phyloP scores from a whole-genome alignment of 2,888 invertebrate genomes.

The Merodon equestris region DNA sequence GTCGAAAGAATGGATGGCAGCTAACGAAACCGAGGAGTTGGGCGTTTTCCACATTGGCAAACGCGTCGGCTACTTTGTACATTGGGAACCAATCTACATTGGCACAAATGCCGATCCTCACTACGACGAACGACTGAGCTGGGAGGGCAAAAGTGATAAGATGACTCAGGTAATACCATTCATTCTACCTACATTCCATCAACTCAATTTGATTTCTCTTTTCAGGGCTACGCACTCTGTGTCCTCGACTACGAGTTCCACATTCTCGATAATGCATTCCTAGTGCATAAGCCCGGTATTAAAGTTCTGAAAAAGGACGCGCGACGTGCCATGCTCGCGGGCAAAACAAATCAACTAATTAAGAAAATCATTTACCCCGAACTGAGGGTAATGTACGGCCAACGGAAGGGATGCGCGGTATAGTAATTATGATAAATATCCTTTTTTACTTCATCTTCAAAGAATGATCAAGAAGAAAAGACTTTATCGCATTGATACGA shows the following conservation, averaged over 20 bases:
- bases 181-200: too few species aligned
- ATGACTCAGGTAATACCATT: constrained; percentile 92
- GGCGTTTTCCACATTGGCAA: constrained; percentile 92
- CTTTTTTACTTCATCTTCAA: constrained; percentile 65
- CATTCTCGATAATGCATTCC: constrained; percentile 95
- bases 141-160: constrained; percentile 97
- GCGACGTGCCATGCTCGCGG: constrained; percentile 86
- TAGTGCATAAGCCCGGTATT: constrained; percentile 95
- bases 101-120: constrained; percentile 92
- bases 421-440: constrained; percentile 79
- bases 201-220: not conserved
- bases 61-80: constrained; percentile 86
- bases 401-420: constrained; percentile 88
- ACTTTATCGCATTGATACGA: constrained; percentile 58
- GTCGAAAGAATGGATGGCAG: constrained; percentile 90
- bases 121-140: constrained; percentile 94
- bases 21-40: constrained; percentile 84
- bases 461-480: constrained; percentile 69
- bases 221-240: constrained; percentile 92
- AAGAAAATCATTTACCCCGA: constrained; percentile 90
- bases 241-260: constrained; percentile 95
- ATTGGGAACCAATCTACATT: constrained; percentile 97
- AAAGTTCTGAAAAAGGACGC: constrained; percentile 90
- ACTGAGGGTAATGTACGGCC: constrained; percentile 90
- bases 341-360: constrained; percentile 88